These are phyloP conservation scores for Cuniculus paca DNA, from an alignment of 2,797 vertebrate species.

Conservation along the genomic window DNA sequence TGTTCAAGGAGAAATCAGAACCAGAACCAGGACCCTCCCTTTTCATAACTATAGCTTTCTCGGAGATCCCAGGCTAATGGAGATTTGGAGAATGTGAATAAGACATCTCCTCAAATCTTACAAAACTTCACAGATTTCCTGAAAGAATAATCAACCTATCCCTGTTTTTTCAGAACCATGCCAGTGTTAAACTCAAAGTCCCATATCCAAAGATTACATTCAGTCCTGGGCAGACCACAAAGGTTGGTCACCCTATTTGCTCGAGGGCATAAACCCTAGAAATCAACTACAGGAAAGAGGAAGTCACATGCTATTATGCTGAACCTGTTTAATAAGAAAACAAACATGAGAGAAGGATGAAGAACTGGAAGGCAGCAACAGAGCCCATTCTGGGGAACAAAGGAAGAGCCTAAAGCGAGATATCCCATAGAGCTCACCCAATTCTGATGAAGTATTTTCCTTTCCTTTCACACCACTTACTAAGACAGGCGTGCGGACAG, in stretches of 20 bases:
- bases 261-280: not conserved
- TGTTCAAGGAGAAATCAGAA: constrained; percentile 6
- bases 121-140: not conserved
- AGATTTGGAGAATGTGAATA: not conserved
- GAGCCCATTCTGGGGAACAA: not conserved
- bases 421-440: not conserved
- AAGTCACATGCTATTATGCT: not conserved
- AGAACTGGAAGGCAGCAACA: not conserved
- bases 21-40: not conserved
- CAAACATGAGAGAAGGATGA: not conserved
- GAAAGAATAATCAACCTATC: not conserved
- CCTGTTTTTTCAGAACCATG: not conserved
- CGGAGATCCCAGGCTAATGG: not conserved
- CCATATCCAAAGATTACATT: not conserved
- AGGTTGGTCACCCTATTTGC: not conserved
- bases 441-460: not conserved
- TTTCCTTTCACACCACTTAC: not conserved
- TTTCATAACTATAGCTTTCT: not conserved
- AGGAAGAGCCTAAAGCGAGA: constrained; percentile 2
- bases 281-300: not conserved
- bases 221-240: not conserved
- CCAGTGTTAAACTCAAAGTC: constrained; percentile 9
- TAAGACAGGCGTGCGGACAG: not conserved
- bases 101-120: not conserved
- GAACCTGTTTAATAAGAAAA: not conserved